phyloP scores from a whole-genome alignment of 2,113 vertebrate species.

The Trogon melanurus region DNA sequence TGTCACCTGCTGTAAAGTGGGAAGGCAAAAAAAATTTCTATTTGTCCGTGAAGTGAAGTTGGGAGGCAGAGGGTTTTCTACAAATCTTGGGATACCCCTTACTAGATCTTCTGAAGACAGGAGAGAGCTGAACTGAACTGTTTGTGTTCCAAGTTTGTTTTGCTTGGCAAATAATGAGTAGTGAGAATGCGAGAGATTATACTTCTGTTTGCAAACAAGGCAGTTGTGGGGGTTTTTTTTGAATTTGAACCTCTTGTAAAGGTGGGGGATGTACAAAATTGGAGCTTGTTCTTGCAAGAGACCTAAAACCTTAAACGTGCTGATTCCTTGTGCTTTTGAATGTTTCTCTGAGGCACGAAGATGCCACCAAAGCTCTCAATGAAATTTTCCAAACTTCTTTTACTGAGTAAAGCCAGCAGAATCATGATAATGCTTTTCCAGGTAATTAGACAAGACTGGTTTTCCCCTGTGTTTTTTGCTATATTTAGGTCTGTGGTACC shows the following conservation, averaged over 20 bases:
- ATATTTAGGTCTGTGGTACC: not conserved
- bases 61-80: not conserved
- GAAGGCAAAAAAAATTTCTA: not conserved
- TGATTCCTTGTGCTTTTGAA: slow-evolving; percentile 6
- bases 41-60: not conserved
- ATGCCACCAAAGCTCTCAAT: not conserved
- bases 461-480: not conserved
- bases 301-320: not conserved
- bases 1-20: not conserved
- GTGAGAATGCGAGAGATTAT: not conserved
- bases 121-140: not conserved
- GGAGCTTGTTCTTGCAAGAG: not conserved
- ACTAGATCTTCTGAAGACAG: not conserved
- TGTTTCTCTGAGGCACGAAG: slow-evolving; percentile 49
- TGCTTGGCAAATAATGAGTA: slow-evolving; percentile 23
- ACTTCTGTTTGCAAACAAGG: slow-evolving; percentile 35
- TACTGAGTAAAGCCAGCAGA: not conserved
- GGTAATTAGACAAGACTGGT: not conserved
- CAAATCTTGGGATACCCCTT: fast-evolving
- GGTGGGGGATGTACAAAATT: not conserved
- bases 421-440: not conserved
- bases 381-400: not conserved
- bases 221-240: not conserved
- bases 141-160: not conserved
- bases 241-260: not conserved